Evolutionary conservation across 1,140 invertebrate species (phyloP).

Genomic region (Micrasema longulum): DNA sequence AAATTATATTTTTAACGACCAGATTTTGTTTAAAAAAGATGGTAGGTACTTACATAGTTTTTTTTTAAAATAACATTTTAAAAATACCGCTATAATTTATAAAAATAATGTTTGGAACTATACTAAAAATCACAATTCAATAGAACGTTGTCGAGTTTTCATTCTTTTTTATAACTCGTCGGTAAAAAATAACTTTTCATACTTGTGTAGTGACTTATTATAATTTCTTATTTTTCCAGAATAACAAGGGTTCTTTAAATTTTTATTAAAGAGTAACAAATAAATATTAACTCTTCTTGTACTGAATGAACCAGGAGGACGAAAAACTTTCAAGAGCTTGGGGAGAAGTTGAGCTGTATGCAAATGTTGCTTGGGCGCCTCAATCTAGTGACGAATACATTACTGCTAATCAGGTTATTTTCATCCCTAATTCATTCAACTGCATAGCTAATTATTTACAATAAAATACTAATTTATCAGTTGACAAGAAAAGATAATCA

Average conservation of each 20-base stretch:
- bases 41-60: neutral
- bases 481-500: too few relatives aligned
- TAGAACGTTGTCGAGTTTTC: neutral
- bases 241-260: neutral
- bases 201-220: neutral
- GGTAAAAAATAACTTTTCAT: neutral
- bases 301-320: conserved; percentile 24
- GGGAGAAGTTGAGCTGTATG: conserved; percentile 12
- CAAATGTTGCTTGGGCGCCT: conserved; percentile 15
- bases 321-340: conserved; percentile 10
- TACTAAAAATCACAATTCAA: neutral
- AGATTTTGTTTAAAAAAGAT: too few relatives aligned
- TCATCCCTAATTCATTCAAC: neutral
- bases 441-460: neutral
- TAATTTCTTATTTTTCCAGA: neutral
- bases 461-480: neutral
- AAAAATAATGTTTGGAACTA: conserved; percentile 4
- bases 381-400: conserved; percentile 12
- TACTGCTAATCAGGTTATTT: conserved; percentile 22
- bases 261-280: neutral
- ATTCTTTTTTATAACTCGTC: neutral
- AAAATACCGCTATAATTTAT: conserved; percentile 1
- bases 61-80: neutral
- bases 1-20: neutral
- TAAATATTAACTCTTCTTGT: neutral